A percentile compares a stretch with the other conserved stretches of the same genome.
phyloP scores from a whole-genome alignment of 2,888 invertebrate genomes.

The Junonia oenone region DNA sequence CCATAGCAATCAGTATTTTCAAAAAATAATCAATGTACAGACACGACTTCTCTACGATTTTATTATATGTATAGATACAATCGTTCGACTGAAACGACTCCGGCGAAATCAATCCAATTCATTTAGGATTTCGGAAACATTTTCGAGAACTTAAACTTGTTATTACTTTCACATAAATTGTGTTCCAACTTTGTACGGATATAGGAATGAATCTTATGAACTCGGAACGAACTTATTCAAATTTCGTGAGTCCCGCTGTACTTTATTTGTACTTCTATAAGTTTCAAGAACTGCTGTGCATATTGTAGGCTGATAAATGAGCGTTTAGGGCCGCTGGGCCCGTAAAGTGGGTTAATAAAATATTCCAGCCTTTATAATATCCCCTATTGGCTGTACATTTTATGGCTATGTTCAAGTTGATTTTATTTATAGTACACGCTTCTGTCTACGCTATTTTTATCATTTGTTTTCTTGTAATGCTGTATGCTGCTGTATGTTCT shows the following conservation, averaged over 20 bases:
- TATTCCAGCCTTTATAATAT: background rate
- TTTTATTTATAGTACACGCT: background rate
- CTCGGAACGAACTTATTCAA: slow-evolving; percentile 15
- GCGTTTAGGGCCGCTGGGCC: background rate
- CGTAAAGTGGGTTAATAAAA: background rate
- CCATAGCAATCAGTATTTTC: too few species aligned
- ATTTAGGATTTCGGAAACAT: slow-evolving; percentile 15
- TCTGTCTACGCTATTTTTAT: too few species aligned
- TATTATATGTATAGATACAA: too few species aligned
- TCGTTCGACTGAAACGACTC: slow-evolving; percentile 1
- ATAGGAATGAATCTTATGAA: slow-evolving; percentile 15
- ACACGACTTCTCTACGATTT: too few species aligned
- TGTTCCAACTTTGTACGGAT: slow-evolving; percentile 20
- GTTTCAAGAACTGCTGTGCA: background rate
- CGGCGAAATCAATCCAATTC: slow-evolving; percentile 18
- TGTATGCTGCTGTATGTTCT: too few species aligned
- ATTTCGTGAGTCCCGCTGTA: slow-evolving; percentile 12
- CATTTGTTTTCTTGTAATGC: background rate
- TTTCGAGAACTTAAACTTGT: slow-evolving; percentile 22
- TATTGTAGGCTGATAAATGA: slow-evolving; percentile 3
- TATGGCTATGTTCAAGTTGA: background rate
- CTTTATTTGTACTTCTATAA: slow-evolving; percentile 3
- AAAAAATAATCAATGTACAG: too few species aligned
- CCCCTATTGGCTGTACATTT: background rate
- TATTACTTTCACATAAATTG: slow-evolving; percentile 30